A percentile compares a stretch with the other conserved stretches of the same genome.
Evolutionary conservation across 2,888 invertebrate species (phyloP).

Genomic region (Aporophyla lueneburgensis): DNA sequence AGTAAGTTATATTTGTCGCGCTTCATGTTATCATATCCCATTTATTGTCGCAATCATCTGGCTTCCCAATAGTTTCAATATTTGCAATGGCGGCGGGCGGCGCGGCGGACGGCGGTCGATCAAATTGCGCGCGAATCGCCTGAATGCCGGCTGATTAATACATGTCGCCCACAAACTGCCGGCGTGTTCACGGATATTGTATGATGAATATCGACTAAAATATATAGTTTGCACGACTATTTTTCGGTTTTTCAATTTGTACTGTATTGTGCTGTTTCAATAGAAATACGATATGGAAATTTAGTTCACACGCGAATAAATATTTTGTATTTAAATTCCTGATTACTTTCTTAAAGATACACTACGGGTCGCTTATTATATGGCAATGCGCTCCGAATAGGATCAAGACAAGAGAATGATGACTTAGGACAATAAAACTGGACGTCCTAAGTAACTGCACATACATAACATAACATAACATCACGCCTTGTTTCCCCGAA

Average conservation of each 20-base stretch:
- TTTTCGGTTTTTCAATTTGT: conserved; percentile 41
- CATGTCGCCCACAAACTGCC: conserved; percentile 52
- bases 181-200: conserved; percentile 34
- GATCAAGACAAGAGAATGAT: not conserved
- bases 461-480: no score
- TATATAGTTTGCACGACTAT: conserved; percentile 27
- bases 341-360: not conserved
- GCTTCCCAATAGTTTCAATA: conserved; percentile 61
- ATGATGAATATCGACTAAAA: conserved; percentile 28
- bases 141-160: conserved; percentile 61
- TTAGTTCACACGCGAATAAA: not conserved
- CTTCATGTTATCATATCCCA: conserved; percentile 42
- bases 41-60: conserved; percentile 47
- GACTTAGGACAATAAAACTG: not conserved
- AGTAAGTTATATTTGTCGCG: conserved; percentile 52
- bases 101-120: conserved; percentile 39
- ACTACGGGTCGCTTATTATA: not conserved
- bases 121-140: conserved; percentile 40
- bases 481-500: no score
- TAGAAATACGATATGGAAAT: conserved; percentile 10
- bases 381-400: not conserved
- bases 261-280: conserved; percentile 25
- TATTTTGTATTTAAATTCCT: not conserved
- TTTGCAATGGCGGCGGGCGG: conserved; percentile 43
- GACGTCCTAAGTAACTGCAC: no score